Evolutionary conservation across 1,140 invertebrate species (phyloP).

Genomic region (Riptortus pedestris): DNA sequence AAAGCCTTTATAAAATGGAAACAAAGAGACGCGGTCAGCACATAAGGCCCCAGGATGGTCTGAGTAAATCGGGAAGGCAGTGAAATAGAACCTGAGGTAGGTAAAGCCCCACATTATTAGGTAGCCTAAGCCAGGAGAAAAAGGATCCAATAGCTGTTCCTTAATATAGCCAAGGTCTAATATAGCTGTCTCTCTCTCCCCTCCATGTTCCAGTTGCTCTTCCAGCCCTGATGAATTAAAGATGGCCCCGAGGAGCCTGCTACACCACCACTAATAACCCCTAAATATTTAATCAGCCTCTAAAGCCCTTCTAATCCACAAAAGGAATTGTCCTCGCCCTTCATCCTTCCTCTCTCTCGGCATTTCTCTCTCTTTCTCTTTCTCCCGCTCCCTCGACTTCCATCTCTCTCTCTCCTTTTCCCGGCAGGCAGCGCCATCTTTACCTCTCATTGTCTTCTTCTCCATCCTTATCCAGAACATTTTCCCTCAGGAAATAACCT

Average conservation of each 20-base stretch:
- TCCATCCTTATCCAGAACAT: no score
- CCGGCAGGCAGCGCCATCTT: no score
- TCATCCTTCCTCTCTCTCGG: no score
- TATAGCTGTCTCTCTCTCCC: not conserved
- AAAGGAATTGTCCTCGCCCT: slow-evolving; percentile 15
- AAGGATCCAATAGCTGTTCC: not conserved
- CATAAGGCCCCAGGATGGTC: no score
- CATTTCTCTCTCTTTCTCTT: slow-evolving; percentile 19
- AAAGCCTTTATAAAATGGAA: no score
- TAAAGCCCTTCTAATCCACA: slow-evolving; percentile 8
- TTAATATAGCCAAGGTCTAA: not conserved
- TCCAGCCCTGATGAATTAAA: slow-evolving; percentile 5
- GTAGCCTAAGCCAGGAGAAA: not conserved
- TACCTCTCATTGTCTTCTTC: no score
- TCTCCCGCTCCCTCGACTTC: not conserved
- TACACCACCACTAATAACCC: slow-evolving; percentile 1
- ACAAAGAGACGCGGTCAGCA: no score
- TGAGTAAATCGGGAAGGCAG: no score
- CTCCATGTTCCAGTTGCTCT: no score
- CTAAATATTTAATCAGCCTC: slow-evolving; percentile 5
- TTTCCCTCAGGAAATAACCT: no score
- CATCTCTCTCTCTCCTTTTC: not conserved
- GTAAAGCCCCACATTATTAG: no score
- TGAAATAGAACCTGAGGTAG: no score
- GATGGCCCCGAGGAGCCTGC: not conserved